Base-by-base conservation (phyloP, 2,888 invertebrate genomes). In the Limnephilus marmoratus region DNA sequence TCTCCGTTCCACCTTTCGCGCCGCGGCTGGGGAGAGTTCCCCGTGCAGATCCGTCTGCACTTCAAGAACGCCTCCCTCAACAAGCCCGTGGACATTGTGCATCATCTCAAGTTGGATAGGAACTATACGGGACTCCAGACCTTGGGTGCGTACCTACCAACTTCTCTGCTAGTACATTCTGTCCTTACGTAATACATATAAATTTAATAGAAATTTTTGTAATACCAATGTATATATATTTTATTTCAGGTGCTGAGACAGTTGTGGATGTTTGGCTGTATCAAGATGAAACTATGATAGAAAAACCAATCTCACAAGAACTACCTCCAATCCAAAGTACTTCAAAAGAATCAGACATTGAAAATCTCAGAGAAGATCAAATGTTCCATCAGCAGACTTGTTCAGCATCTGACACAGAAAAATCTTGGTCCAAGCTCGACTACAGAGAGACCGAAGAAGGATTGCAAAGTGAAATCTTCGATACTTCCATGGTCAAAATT, bases 21-120 rank as follows among this genome's bases (percentile, higher is more conserved):
- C 81, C 97, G 98, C 92, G 99, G 99, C 31, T 99, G 99, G 99
- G 99, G 99, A 18, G 99, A 99, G 96, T 99, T 99, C 95, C 98
- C 98, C 0, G 96, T 98, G 9, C 96, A 98, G 90, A 96, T 98
- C 3, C 98, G 98, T 95, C 96, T 99, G 1, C 98, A 97, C 95
- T 99, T 99, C 95, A 95, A 96, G 9, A 96, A 97, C 81, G 97
- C 97, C 91, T 95, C 96, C 12, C 95, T 97, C 29, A 98, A 99
- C 95, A 97, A 98, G 93, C 98, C 98, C 0, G 97, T 98, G 49
- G 97, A 98, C 94, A 95, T 99, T 24, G 97, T 98, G 90, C 99
- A 99, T 95, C 97, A 97, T 94, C 96, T 98, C 94, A 97, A 98
- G 94, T 95, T 99, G 93, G 99, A 99, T 95, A 96, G 97, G 93